Base-by-base conservation (phyloP, 2,888 invertebrate species). In the Ephialtes manifestator region DNA sequence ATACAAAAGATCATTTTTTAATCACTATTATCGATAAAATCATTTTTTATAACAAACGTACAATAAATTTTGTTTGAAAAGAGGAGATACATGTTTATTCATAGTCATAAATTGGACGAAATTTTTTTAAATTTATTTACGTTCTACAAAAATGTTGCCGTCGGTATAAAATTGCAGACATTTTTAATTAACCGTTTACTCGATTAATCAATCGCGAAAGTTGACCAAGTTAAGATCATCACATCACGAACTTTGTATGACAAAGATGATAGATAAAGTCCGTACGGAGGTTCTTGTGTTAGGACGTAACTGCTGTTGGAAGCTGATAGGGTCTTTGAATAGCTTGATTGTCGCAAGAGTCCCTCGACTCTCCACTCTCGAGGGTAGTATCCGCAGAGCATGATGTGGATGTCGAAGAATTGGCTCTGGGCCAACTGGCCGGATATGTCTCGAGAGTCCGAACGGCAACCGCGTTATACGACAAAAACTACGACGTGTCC, bases 341-440 rank as follows among this genome's bases (percentile, higher is more conserved):
- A 24, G 24, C n/a, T n/a, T 43, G 58, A 58, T 13, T 72, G 18
- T 18, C 43, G n/a, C 8, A 31, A 24, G 63, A 35, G n/a, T 11
- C 46, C 48, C 70, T 72, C 51, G 39, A 79, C 60, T 77, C 67
- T 18, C n/a, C n/a, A 55, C 18, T n/a, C 58, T 65, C 46, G 39
- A n/a, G 75, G n/a, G 65, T 39, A 5, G 48, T 80, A 71, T 65
- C 55, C 60, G 7, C 67, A 77, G 18, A 67, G 53, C 39, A 71
- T 65, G 31, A 60, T 48, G 31, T 65, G 76, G 39, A 72, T 51
- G 35, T 39, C 11, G 68, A 28, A 15, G 60, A 60, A 75, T 75
- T 87, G 87, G 87, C 83, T 60, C 70, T 46, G 18, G 65, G 77
- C 86, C 85, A 80, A 81, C 67, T 75, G 80, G 67, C 77, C 86